A percentile compares a stretch with the other conserved stretches of the same genome.
Conservation (phyloP, 2,797 vertebrate species). For the Pseudochromis fuscus region DNA sequence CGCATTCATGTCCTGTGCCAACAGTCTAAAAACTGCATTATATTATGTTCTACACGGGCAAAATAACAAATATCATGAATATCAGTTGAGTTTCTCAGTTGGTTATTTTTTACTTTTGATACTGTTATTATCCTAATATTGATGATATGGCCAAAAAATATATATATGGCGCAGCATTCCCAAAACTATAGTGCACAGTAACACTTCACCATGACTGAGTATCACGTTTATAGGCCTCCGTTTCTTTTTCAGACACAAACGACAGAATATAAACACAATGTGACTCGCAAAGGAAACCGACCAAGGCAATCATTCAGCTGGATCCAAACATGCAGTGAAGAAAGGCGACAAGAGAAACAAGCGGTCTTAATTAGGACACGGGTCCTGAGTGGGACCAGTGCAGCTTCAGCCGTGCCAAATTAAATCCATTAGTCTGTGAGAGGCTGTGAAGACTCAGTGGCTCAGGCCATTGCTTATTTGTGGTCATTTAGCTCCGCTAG, state of each 20-base stretch:
- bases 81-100: neutral
- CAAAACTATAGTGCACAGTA: neutral
- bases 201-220: neutral
- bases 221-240: neutral
- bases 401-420: slow-evolving; percentile 72
- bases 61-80: neutral
- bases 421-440: slow-evolving; percentile 73
- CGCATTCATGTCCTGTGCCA: neutral
- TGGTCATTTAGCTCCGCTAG: slow-evolving; percentile 65
- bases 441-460: slow-evolving; percentile 55
- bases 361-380: slow-evolving; percentile 67
- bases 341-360: slow-evolving; percentile 73
- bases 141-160: no score
- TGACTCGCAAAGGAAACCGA: slow-evolving; percentile 20
- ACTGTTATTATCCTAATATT: neutral
- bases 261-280: slow-evolving; percentile 4
- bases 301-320: slow-evolving; percentile 48
- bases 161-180: no score
- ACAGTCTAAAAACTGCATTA: slow-evolving; percentile 2
- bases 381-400: slow-evolving; percentile 64
- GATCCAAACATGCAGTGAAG: slow-evolving; percentile 38
- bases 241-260: slow-evolving; percentile 25
- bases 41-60: neutral
- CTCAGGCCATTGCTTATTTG: slow-evolving; percentile 62
- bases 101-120: neutral